Conservation (phyloP, 2,797 vertebrate genomes). For the Cossypha caffra region DNA sequence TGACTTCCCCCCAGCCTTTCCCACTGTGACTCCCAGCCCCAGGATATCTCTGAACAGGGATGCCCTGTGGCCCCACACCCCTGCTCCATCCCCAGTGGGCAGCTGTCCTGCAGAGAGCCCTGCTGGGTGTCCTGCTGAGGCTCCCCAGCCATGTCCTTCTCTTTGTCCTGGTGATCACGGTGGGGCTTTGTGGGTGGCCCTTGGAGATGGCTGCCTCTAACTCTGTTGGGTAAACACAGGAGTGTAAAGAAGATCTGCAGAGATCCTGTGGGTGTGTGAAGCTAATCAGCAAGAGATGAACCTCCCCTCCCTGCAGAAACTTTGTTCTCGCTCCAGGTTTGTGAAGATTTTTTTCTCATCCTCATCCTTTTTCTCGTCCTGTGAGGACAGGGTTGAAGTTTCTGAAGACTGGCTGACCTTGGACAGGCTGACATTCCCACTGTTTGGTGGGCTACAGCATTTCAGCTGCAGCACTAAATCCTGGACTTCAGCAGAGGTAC, state of each 20-base stretch:
- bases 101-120: background rate
- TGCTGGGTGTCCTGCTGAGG: background rate
- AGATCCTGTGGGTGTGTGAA: background rate
- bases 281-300: background rate
- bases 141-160: fast-evolving
- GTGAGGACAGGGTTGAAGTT: background rate
- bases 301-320: background rate
- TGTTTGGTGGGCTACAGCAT: fast-evolving
- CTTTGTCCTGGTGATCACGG: fast-evolving
- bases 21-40: fast-evolving
- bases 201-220: background rate
- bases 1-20: background rate
- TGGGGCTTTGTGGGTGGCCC: background rate
- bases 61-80: fast-evolving
- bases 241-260: background rate
- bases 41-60: background rate
- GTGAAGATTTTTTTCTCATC: background rate
- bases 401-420: background rate
- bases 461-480: background rate
- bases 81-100: background rate
- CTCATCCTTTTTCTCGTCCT: background rate
- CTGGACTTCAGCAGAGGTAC: background rate
- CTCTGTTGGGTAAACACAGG: background rate
- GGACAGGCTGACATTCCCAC: background rate
- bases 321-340: background rate